Base-by-base conservation (phyloP, 1,140 invertebrate genomes). In the Lasioglossum albipes region DNA sequence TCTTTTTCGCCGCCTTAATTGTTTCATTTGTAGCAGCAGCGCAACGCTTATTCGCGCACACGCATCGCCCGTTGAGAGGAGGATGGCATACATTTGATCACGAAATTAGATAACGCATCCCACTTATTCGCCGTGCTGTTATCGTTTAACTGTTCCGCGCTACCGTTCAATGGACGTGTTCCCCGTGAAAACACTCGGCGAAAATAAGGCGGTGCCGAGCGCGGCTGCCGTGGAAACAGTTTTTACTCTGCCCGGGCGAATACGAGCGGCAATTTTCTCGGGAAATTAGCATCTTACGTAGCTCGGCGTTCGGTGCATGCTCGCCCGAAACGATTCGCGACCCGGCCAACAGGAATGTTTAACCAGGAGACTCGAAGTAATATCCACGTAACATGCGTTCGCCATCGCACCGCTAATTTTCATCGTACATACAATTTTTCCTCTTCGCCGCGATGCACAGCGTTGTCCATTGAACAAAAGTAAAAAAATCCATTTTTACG, bases 241-340 rank as follows among this genome's bases (percentile, higher is more conserved):
- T 70, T 52, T 62, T 52, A 22, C 22, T 36, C 49, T 6, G 16
- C 13, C 5, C 27, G 13, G 7, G 20, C 27, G 7, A 64, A 52
- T 52, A 62, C 20, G 45, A 18, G n/a, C 45, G 5, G 61, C 31
- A 78, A 73, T 79, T 73, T 79, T 27, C 57, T 22, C 41, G 1
- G 31, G 31, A n/a, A 72, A 79, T 72, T 79, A 72, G 61, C 59
- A 73, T 49, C n/a, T 54, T 20, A 9, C 20, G n/a, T 18, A 49
- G 42, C n/a, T 31, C 10, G 18, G 41, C 7, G 16, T 42, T 42
- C 41, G n/a, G 27, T 49, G 41, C 41, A 45, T 31, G 73, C 12
- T 75, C 20, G 22, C 42, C 6, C 2, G 49, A 20, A 67, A 66
- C 49, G 36, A 18, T 59, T 9, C 41, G 49, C 7, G 36, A 6